Evolutionary conservation across 53 echinoderm and acorn worm species (phyloP), one percentile per base, ranked within the genome.

Genomic region (Paracentrotus lividus): DNA sequence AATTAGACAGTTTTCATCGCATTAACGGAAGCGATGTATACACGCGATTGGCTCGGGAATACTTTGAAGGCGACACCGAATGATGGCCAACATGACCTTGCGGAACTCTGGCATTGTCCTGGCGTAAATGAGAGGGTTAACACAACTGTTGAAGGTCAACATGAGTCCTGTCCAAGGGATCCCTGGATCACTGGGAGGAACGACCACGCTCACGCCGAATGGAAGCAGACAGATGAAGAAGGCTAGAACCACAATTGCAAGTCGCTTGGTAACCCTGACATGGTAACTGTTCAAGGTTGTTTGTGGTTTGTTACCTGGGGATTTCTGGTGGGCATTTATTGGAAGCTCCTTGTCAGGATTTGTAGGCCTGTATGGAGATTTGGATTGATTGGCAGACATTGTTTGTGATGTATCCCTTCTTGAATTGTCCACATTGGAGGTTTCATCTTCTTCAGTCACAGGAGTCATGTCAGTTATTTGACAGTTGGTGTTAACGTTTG

Each of bases 51-150:
- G 95, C 44, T 92, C 92, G 3, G 95, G 84, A 51, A 95, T 94
- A 18, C 94, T 56, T 24, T 59, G 44, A 16, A 96, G 36, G 21
- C 95, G 81, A 44, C 96, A 96, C 8, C 87, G 53, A 14, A 96
- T 47, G 56, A 96, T 93, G 88, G 94, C 90, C 10, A 49, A 43
- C 72, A 96, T 95, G 26, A 95, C 96, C 23, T 60, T 87, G 26
- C 90, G 93, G 94, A 96, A 96, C 23, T 76, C 72, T 24, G 96
- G 94, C 90, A 94, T 95, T 64, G 94, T 93, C 15, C 85, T 57
- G 36, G 93, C 91, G 88, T 96, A 96, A 8, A 96, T 57, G 16
- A 96, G 29, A 23, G 96, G 96, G 90, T 96, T 96, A 38, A 96
- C 44, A 81, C 95, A 91, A 67, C 96, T 93, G 52, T 96, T 96